Evolutionary conservation across 92 coral and sea anemone species (phyloP).

Genomic region (Phenganax stokvisi): DNA sequence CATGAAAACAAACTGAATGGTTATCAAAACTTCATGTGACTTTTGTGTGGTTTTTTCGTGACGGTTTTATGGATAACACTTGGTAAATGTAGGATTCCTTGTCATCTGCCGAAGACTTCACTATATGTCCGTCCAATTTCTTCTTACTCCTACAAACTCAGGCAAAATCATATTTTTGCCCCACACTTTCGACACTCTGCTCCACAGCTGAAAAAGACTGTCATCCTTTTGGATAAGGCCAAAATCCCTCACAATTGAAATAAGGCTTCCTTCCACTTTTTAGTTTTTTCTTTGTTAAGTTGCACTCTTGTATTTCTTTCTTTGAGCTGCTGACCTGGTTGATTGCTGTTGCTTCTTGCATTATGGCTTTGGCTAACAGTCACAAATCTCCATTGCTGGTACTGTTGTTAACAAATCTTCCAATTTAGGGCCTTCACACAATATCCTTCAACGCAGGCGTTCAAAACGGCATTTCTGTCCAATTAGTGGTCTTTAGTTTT

Average conservation of each 20-base stretch:
- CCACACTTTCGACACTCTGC: neutral
- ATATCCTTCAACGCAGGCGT: neutral
- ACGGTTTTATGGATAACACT: neutral
- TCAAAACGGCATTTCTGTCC: conserved; percentile 1
- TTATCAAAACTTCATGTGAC: neutral
- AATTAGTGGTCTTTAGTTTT: neutral
- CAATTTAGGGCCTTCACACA: neutral
- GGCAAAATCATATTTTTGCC: neutral
- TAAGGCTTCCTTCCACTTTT: neutral
- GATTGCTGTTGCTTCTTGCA: neutral
- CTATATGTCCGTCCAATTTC: neutral
- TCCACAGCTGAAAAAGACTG: conserved; percentile 37
- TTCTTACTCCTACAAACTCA: neutral
- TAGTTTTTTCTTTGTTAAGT: neutral
- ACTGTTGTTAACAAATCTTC: neutral
- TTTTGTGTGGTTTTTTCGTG: neutral
- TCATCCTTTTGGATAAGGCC: conserved; percentile 29
- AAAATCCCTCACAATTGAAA: conserved; percentile 26
- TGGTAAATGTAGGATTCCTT: no score
- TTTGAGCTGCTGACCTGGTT: neutral
- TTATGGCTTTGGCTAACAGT: neutral
- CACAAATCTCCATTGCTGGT: neutral
- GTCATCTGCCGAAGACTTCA: neutral
- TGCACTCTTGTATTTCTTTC: neutral
- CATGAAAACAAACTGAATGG: neutral